Base-by-base conservation (phyloP, 1,140 invertebrate genomes). In the Atta texana region DNA sequence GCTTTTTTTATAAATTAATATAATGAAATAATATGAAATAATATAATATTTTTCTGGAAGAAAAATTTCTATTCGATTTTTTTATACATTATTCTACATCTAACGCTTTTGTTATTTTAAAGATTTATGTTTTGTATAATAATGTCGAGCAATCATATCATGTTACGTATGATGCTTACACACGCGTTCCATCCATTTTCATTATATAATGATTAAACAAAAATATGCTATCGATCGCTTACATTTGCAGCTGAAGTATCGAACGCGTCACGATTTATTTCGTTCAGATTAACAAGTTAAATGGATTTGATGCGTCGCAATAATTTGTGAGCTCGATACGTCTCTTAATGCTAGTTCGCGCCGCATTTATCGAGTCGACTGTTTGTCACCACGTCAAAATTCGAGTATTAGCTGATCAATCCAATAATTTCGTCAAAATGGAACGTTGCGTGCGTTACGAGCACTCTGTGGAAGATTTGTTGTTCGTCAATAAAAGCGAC, bases 351-450 rank as follows among this genome's bases (percentile, higher is more conserved):
- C 49, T 75, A 31, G 69, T 75, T 44, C 49, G 28, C 24, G 57
- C 64, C 12, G 57, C 74, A 53, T 89, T 89, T 89, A 86, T 89
- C 75, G 57, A 21, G 24, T 51, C 69, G 68, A n/a, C 24, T 88
- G 76, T 89, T 89, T 81, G 88, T 44, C 28, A 31, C 39, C 55
- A 34, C 21, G 88, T 89, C 87, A 87, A 34, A 86, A 71, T 89
- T 74, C 28, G 39, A 71, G 21, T 75, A 89, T 89, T 89, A 86
- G 28, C 76, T 86, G 84, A 89, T 89, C 76, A 86, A 51, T 76
- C 75, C 69, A 75, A 86, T 89, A 80, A 89, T 86, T 86, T 59
- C 69, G 57, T 39, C 69, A 28, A 71, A 75, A 89, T 77, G 24
- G 55, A 66, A 86, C 49, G 34, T 14, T 71, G 68, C 21, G 39